phyloP scores from a whole-genome alignment of 1,140 invertebrate genomes.

The Microplitis demolitor region DNA sequence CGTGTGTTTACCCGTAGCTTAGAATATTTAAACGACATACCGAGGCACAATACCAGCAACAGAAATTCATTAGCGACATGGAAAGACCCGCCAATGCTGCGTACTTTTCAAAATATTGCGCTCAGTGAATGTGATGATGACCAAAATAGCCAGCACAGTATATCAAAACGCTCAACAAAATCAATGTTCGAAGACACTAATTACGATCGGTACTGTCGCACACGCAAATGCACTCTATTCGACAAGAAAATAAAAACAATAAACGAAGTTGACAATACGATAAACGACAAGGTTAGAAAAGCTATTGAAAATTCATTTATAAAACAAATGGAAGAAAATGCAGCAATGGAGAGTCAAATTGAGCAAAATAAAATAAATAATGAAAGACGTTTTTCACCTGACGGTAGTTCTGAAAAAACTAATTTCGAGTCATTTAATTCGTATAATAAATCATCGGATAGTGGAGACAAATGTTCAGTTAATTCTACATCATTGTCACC shows the following conservation, averaged over 20 bases:
- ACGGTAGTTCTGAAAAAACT: conserved; percentile 27
- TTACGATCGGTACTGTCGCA: conserved; percentile 34
- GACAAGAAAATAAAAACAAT: neutral
- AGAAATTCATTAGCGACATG: conserved; percentile 35
- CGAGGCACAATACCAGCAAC: conserved; percentile 25
- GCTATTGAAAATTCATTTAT: conserved; percentile 57
- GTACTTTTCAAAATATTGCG: conserved; percentile 46
- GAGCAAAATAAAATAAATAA: neutral
- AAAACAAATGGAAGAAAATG: conserved; percentile 53
- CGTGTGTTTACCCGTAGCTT: conserved; percentile 41
- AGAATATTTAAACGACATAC: conserved; percentile 46
- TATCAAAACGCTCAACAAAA: conserved; percentile 45
- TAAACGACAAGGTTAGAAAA: conserved; percentile 49
- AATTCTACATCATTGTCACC: conserved; percentile 12
- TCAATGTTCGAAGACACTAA: conserved; percentile 53
- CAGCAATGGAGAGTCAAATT: conserved; percentile 31
- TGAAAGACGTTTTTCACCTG: conserved; percentile 24
- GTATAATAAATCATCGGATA: conserved; percentile 3
- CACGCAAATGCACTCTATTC: conserved; percentile 23
- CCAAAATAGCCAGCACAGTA: conserved; percentile 41
- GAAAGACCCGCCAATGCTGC: conserved; percentile 44
- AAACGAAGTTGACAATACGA: conserved; percentile 9
- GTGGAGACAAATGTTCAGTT: conserved; percentile 27
- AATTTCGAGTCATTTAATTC: conserved; percentile 13
- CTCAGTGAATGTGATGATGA: conserved; percentile 52